These are phyloP conservation scores for Palythoa heliodiscus DNA, from an alignment of 92 coral and sea anemone species.

Conservation along the genomic window DNA sequence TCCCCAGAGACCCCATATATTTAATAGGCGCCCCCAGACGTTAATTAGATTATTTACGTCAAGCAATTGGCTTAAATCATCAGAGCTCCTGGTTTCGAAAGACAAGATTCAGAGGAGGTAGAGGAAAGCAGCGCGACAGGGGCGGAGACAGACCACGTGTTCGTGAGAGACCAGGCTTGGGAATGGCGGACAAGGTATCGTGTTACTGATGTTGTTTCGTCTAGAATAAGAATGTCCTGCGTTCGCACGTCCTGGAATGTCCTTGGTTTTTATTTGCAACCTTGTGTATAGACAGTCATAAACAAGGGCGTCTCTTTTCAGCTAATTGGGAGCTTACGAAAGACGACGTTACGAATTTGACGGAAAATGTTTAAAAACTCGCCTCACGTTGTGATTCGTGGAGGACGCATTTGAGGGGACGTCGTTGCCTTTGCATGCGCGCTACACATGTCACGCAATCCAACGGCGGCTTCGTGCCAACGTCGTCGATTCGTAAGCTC, in stretches of 20 bases:
- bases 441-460: no score
- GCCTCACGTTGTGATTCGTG: no score
- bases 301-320: not conserved
- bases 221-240: no score
- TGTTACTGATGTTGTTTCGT: not conserved
- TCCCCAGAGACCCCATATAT: not conserved
- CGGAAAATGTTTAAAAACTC: no score
- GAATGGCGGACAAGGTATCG: slow-evolving; percentile 78
- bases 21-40: not conserved
- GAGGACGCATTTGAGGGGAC: no score
- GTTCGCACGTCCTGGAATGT: no score
- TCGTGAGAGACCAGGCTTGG: slow-evolving; percentile 96
- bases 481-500: no score
- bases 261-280: not conserved
- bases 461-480: no score
- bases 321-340: no score
- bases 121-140: slow-evolving; percentile 83
- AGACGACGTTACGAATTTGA: no score
- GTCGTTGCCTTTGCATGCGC: no score
- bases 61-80: not conserved
- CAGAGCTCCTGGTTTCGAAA: slow-evolving; percentile 97
- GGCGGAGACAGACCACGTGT: slow-evolving; percentile 88
- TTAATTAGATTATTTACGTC: not conserved
- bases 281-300: no score
- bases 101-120: slow-evolving; percentile 88